Percentiles rank a stretch among this genome's conserved stretches.
Evolutionary conservation across 1,140 invertebrate species (phyloP).

Genomic region (Monomorium pharaonis): DNA sequence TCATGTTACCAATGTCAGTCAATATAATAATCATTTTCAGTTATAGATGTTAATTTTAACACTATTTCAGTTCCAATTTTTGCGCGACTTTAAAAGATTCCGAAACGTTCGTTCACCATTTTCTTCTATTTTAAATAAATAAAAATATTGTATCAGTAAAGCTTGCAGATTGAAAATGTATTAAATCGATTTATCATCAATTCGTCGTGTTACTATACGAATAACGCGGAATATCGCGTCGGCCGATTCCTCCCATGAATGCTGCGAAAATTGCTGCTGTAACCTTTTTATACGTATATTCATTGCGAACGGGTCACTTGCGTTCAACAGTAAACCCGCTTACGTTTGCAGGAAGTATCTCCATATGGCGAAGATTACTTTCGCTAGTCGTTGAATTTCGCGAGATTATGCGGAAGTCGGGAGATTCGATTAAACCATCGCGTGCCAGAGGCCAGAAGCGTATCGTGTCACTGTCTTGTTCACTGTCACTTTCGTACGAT

Average conservation of each 20-base stretch:
- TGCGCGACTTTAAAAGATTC: background rate
- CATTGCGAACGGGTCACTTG: background rate
- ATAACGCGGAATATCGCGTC: background rate
- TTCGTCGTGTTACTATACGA: background rate
- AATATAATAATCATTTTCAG: background rate
- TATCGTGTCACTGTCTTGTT: slow-evolving; percentile 45
- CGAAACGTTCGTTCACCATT: background rate
- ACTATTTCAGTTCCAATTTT: background rate
- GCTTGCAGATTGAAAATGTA: background rate
- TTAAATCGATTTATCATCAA: background rate
- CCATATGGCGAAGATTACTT: slow-evolving; percentile 36
- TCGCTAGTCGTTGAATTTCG: slow-evolving; percentile 57
- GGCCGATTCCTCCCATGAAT: background rate
- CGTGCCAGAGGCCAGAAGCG: background rate
- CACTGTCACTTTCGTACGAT: slow-evolving; percentile 62
- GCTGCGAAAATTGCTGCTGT: background rate
- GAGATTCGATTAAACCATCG: slow-evolving; percentile 1
- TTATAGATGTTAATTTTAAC: background rate
- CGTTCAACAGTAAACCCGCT: slow-evolving; percentile 11
- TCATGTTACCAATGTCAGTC: background rate
- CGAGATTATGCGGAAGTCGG: slow-evolving; percentile 54
- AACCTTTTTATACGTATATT: slow-evolving; percentile 18
- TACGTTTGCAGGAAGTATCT: background rate
- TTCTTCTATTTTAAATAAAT: background rate
- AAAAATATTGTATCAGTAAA: background rate